Conservation (phyloP, 2,797 vertebrate species). For the Fringilla coelebs region DNA sequence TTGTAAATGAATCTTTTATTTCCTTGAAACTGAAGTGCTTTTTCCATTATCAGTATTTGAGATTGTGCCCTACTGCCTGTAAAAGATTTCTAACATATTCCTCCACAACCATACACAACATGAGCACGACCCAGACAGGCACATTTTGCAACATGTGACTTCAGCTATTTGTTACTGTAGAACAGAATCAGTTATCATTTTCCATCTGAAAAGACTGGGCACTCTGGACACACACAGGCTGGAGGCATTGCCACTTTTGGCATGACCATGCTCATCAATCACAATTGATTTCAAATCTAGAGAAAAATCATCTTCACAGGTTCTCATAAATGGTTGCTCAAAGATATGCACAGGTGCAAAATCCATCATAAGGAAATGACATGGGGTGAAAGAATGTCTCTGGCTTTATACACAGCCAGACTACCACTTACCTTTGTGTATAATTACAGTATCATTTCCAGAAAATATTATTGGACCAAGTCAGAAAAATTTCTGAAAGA, state of each 20-base stretch:
- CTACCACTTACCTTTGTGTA: background rate
- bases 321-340: background rate
- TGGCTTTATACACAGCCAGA: background rate
- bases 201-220: background rate
- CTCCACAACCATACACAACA: background rate
- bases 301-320: background rate
- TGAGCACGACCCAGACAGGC: fast-evolving
- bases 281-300: background rate
- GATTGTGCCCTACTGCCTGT: background rate
- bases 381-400: background rate
- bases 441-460: background rate
- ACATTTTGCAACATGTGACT: background rate
- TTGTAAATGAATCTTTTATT: background rate
- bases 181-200: background rate
- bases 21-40: background rate
- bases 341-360: background rate
- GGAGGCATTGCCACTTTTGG: background rate
- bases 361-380: background rate
- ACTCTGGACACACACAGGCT: background rate
- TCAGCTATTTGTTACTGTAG: background rate
- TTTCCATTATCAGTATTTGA: background rate
- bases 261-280: background rate
- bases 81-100: background rate
- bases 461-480: background rate
- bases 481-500: background rate